These are phyloP conservation scores for Actinemys pallida DNA, from an alignment of 2,113 vertebrate genomes.

Conservation along the genomic window DNA sequence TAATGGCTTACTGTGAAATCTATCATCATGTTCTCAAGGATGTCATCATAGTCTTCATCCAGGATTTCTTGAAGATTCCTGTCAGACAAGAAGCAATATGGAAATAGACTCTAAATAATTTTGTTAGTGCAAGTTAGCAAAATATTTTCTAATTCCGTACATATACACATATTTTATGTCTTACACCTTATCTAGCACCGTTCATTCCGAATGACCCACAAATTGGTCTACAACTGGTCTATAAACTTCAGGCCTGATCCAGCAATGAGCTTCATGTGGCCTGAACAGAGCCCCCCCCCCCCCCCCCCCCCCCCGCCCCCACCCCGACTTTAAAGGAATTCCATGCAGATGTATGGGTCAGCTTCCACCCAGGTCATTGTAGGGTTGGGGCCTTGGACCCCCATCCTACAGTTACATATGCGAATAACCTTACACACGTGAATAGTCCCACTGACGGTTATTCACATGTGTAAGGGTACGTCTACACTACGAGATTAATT, in stretches of 20 bases:
- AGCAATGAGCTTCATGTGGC: not conserved
- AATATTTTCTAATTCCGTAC: not conserved
- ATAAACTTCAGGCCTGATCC: accelerated
- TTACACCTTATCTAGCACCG: not conserved
- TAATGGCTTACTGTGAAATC: slow-evolving; percentile 75
- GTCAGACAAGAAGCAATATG: not conserved
- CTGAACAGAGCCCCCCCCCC: not conserved
- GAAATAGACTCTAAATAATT: not conserved
- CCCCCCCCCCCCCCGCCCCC: not conserved
- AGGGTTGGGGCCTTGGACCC: not conserved
- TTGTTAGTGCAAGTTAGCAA: not conserved
- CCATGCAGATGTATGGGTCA: not conserved
- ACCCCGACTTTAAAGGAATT: not conserved
- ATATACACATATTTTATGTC: not conserved
- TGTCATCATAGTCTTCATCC: slow-evolving; percentile 50
- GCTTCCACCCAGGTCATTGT: too few species aligned
- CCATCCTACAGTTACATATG: not conserved
- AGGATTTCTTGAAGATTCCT: slow-evolving; percentile 66
- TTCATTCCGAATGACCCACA: not conserved
- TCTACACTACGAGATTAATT: too few species aligned
- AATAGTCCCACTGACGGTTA: not conserved
- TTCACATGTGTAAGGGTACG: not conserved
- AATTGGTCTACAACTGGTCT: not conserved
- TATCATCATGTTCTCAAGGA: slow-evolving; percentile 24
- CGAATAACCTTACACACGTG: not conserved